Base-by-base conservation (phyloP, 1,140 invertebrate species). In the Apis laboriosa region DNA sequence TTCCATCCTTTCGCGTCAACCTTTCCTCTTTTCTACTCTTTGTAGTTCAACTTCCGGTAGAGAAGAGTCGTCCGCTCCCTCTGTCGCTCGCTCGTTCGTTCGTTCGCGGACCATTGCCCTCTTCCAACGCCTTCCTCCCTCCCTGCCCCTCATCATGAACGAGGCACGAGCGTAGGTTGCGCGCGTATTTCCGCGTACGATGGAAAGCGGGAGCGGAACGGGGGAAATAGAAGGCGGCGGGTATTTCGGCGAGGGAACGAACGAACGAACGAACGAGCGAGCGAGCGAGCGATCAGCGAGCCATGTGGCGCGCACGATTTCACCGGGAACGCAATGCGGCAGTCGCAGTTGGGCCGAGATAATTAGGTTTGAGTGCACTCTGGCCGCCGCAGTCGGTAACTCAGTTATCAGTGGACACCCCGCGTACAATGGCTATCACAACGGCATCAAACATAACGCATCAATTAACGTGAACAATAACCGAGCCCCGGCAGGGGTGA, bases 381-480 rank as follows among this genome's bases (percentile, higher is more conserved):
- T 92, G 91, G 89, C 84, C 90, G 91, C 92, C 92, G 93, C 93
- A 94, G 94, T 94, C 93, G 91, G 93, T 94, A 94, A 94, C 93
- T 94, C 93, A 94, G 93, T 94, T 94, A 94, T 94, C 94, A 94
- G 93, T 93, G 93, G 93, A 94, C 93, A 94, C 90, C 90, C 88
- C 90, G 91, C 92, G 90, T 89, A 93, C 93, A 94, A 94, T 94
- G 92, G 93, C 93, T 94, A 94, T 94, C 94, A 92, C 90, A 92
- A 91, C 94, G 93, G 94, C 94, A 94, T 94, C 93, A 94, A 94
- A 94, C 94, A 94, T 94, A 94, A 94, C 94, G 94, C 93, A 94
- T 94, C 94, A 94, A 94, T 94, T 94, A 94, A 94, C 93, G 92
- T 92, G 94, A 94, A 94, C 94, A 94, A 94, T 94, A 93, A 94